phyloP scores from a whole-genome alignment of 1,140 invertebrate genomes.

The Cotesia chilonis region DNA sequence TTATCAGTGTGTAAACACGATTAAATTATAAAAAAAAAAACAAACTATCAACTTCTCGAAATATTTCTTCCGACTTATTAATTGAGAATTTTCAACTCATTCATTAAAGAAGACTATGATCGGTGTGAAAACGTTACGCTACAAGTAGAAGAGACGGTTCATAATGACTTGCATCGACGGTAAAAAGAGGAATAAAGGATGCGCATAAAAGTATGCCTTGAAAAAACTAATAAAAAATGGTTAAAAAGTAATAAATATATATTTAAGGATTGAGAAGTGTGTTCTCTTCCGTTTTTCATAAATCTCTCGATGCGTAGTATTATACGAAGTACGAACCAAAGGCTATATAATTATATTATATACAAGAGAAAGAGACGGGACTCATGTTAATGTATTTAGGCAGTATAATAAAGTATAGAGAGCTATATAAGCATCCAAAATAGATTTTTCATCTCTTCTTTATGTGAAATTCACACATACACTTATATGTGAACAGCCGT shows the following conservation, averaged over 20 bases:
- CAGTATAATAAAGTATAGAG: too few relatives aligned
- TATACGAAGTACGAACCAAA: slow-evolving; percentile 39
- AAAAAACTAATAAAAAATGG: slow-evolving; percentile 14
- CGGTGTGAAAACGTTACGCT: too few relatives aligned
- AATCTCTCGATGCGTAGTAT: slow-evolving; percentile 45
- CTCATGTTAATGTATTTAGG: too few relatives aligned
- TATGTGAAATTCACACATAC: not conserved
- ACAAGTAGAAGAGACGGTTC: too few relatives aligned
- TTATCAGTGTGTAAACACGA: too few relatives aligned
- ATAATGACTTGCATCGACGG: too few relatives aligned
- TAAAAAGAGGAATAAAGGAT: too few relatives aligned
- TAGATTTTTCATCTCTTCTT: slow-evolving; percentile 40
- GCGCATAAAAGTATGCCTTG: not conserved
- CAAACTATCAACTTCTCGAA: too few relatives aligned
- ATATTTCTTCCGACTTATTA: too few relatives aligned
- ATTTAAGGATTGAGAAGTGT: not conserved
- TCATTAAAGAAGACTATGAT: too few relatives aligned
- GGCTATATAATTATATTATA: slow-evolving; percentile 15
- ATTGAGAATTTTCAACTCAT: too few relatives aligned
- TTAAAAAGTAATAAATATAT: not conserved
- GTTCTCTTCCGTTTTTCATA: slow-evolving; percentile 46
- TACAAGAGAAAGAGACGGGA: not conserved
- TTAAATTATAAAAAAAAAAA: too few relatives aligned
- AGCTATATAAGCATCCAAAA: slow-evolving; percentile 34
- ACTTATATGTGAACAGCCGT: slow-evolving; percentile 18